Evolutionary conservation across 1,140 invertebrate species (phyloP).

Genomic region (Musca domestica): DNA sequence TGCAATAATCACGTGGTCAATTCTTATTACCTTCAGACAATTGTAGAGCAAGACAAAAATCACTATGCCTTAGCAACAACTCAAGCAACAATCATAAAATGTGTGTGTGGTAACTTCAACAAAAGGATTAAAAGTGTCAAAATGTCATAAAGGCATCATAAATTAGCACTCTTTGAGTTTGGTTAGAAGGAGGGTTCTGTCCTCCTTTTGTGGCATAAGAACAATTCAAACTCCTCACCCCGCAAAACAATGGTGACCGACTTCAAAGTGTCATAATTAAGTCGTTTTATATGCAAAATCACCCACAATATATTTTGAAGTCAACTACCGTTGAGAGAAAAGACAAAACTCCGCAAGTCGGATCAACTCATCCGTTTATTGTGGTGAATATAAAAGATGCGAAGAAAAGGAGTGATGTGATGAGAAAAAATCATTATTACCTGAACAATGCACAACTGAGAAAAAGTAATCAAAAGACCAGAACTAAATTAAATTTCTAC

Average conservation of each 20-base stretch:
- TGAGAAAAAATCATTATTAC: constrained; percentile 10
- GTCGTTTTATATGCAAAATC: constrained; percentile 17
- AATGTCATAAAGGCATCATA: constrained; percentile 20
- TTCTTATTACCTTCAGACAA: too few relatives aligned
- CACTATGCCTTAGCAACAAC: too few relatives aligned
- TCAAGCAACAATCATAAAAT: too few relatives aligned
- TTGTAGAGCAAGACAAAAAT: too few relatives aligned
- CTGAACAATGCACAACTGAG: not conserved
- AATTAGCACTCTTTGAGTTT: constrained; percentile 10
- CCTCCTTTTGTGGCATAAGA: too few relatives aligned
- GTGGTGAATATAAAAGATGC: not conserved
- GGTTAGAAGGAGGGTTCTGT: too few relatives aligned
- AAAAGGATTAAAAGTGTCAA: constrained; percentile 17
- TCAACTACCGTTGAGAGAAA: too few relatives aligned
- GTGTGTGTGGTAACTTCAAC: not conserved
- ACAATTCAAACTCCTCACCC: too few relatives aligned
- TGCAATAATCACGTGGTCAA: too few relatives aligned
- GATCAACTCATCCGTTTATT: not conserved
- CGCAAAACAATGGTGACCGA: too few relatives aligned
- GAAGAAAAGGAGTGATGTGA: constrained; percentile 2
- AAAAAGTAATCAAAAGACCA: too few relatives aligned
- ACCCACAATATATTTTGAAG: constrained; percentile 6
- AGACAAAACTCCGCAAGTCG: not conserved
- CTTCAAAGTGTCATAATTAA: constrained; percentile 6
- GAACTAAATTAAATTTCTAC: too few relatives aligned